Evolutionary conservation across 37 sponge, comb jelly and placozoan genomes (phyloP).

Genomic region (Halisarca cf. caerulea): DNA sequence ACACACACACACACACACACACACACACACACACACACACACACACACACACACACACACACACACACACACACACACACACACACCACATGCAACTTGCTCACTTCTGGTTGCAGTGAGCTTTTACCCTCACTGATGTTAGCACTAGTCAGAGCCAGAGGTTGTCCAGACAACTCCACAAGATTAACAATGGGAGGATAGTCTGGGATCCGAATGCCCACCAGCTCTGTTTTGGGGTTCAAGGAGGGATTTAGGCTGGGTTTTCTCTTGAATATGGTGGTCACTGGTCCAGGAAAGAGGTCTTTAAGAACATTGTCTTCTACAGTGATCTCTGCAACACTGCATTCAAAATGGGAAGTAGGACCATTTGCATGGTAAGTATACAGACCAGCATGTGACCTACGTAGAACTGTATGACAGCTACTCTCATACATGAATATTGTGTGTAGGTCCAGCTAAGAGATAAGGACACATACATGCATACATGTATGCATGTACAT

Average conservation of each 20-base stretch:
- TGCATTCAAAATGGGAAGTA: no score
- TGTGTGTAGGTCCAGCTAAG: no score
- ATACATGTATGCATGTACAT: no score
- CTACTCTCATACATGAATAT: no score
- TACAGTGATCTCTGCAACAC: constrained; percentile 61
- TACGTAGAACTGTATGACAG: no score
- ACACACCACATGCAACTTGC: neutral
- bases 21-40: neutral
- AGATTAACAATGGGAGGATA: constrained; percentile 63
- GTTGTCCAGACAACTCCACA: constrained; percentile 51
- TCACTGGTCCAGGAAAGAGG: constrained; percentile 93
- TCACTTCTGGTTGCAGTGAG: constrained; percentile 60
- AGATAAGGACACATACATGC: no score
- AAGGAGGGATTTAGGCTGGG: constrained; percentile 74
- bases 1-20: neutral
- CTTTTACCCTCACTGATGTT: constrained; percentile 75
- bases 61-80: neutral
- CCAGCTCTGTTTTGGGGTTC: constrained; percentile 69
- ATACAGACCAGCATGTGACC: no score
- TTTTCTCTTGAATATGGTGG: constrained; percentile 76
- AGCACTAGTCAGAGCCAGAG: constrained; percentile 97
- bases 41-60: neutral
- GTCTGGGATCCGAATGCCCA: constrained; percentile 90
- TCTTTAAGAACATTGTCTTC: constrained; percentile 40
- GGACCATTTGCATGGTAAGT: no score